Base-by-base conservation (phyloP, 92 coral and sea anemone genomes). In the Heteractis magnifica region DNA sequence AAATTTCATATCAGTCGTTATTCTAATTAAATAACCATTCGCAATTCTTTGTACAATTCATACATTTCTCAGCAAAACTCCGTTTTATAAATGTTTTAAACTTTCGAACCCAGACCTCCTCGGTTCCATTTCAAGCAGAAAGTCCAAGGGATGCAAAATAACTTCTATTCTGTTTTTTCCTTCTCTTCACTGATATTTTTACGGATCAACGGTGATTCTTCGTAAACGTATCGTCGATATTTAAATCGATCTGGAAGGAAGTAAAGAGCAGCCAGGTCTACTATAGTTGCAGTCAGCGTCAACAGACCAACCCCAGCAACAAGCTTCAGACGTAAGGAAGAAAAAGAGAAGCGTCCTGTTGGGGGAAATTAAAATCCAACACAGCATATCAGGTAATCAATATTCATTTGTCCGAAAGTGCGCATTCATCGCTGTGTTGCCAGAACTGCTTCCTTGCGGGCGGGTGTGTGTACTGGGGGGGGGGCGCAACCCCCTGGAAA, bases 261-360 rank as follows among this genome's bases (percentile, higher is more conserved):
- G 76, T 96, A 96, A 8, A 96, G 88, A 6, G 93, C 91, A 12
- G 92, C 90, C 3, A 89, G 79, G 70, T 96, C 99, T 59, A 96
- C 99, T 80, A 96, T 86, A 56, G 98, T 92, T n/a, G 98, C 98
- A 51, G 99, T 92, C 85, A 96, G 80, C 44, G 99, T 96, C 52
- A 96, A 80, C 52, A 96, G 85, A 7, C 99, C 93, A 78, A 94
- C 97, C 51, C 92, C 99, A 87, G 99, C 91, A 53, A 89, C 98
- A 48, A 96, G 92, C 71, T 87, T 94, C 12, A 92, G 51, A 34
- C 94, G 86, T 56, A 96, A 84, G 41, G 94, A 86, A 49, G 99
- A 80, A 52, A 96, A 78, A 12, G 98, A 96, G 82, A 96, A 94
- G 64, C 91, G 88, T 76, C 99, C 99, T 94, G 80, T 9, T 10